Evolutionary conservation across 2,797 vertebrate genomes (phyloP), one percentile per base, ranked within the genome.

Genomic region (Sciurus vulgaris): DNA sequence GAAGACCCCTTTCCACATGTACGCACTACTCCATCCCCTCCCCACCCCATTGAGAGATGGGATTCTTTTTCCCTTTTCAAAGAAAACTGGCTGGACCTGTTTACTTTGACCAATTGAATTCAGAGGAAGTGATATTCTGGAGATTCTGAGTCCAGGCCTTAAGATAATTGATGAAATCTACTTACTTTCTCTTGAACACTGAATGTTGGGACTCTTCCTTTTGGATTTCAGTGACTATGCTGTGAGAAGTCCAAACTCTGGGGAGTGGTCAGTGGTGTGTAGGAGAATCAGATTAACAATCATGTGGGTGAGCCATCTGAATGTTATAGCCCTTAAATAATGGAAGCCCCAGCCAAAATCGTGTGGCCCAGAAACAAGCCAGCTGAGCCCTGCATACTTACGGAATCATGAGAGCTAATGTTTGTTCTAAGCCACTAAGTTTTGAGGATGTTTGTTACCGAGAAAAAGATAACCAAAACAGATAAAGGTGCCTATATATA

Each of bases 151-250:
- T 28, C 4, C 49, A 44, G 41, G 35, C 59, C 9, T 59, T 67
- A 59, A 61, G 22, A 54, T 14, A 13, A 15, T 2, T 51, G 67
- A 63, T 8, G 38, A 61, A 10, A 91, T 76, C 41, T 20, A 69
- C 91, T 81, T 86, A 56, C 28, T 63, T 63, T 12, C 5, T 89
- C n/a, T 83, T 85, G 81, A 86, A 76, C 67, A 90, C 8, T 69
- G 30, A 61, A 63, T 41, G 41, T 65, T 56, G 14, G 4, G 54
- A 49, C 20, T 72, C 44, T 76, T 61, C 6, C n/a, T 83, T 54
- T 56, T 78, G 38, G 14, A 91, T 91, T 91, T 77, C 70, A 83
- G 35, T 30, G 3, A 38, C 11, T 3, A 51, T 61, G 15, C 49
- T 88, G 1, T 56, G 56, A 78, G 89, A 88, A 67, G 24, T 17